Evolutionary conservation across 1,140 invertebrate genomes (phyloP).

Genomic region (Drosophila sulfurigaster): DNA sequence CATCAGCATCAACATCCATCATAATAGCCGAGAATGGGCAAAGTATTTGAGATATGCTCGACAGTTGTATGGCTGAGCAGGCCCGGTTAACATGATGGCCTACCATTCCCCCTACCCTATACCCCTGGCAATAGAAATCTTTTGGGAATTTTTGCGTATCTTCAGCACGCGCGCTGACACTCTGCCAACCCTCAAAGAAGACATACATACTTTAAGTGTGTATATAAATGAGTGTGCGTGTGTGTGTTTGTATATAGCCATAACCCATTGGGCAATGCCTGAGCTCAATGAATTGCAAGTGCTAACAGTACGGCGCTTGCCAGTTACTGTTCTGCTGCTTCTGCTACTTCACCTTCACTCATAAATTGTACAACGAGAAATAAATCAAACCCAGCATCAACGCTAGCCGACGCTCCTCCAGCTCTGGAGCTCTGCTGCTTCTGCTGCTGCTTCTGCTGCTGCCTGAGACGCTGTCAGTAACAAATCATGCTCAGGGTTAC

Average conservation of each 20-base stretch:
- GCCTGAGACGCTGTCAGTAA: constrained; percentile 81
- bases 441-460: constrained; percentile 61
- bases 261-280: constrained; percentile 65
- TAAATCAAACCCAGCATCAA: constrained; percentile 80
- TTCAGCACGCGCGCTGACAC: constrained; percentile 65
- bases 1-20: constrained; percentile 34
- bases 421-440: constrained; percentile 11
- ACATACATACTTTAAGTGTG: constrained; percentile 27
- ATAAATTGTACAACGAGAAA: constrained; percentile 81
- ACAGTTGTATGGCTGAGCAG: constrained; percentile 15
- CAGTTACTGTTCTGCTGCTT: constrained; percentile 27
- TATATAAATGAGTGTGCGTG: constrained; percentile 1
- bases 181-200: constrained; percentile 25
- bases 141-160: constrained; percentile 78
- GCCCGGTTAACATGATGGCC: constrained; percentile 30
- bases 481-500: constrained; percentile 79
- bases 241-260: constrained; percentile 20
- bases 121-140: constrained; percentile 57
- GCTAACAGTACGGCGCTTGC: constrained; percentile 8
- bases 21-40: constrained; percentile 32
- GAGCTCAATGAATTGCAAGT: constrained; percentile 59
- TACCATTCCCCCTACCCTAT: background rate
- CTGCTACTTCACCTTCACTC: constrained; percentile 77
- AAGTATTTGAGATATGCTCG: constrained; percentile 29
- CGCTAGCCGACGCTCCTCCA: constrained; percentile 21